phyloP scores from a whole-genome alignment of 2,113 vertebrate genomes.

The Amia ocellicauda region DNA sequence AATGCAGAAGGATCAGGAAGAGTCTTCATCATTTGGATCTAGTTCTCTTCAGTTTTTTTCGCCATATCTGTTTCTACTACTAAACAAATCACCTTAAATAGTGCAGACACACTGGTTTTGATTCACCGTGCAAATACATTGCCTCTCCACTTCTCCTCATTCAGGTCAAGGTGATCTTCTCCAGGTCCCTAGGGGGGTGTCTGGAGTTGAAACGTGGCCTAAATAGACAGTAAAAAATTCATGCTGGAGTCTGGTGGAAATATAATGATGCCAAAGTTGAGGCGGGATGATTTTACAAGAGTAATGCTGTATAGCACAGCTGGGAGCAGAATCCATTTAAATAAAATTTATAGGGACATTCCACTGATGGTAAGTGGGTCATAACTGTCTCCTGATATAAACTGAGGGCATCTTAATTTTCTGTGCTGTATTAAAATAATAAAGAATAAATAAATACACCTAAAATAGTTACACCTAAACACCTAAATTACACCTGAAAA shows the following conservation, averaged over 20 bases:
- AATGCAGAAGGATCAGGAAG: too few relatives aligned
- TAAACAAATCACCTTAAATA: too few relatives aligned
- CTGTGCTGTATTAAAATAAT: not conserved
- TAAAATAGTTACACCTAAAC: not conserved
- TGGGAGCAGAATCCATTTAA: constrained; percentile 3
- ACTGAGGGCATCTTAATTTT: not conserved
- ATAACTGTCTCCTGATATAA: not conserved
- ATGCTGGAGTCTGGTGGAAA: not conserved
- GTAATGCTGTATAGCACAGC: not conserved
- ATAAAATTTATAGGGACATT: not conserved
- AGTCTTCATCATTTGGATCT: too few relatives aligned
- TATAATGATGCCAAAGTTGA: not conserved
- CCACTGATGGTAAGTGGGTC: not conserved
- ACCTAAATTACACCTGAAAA: too few relatives aligned
- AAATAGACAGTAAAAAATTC: not conserved
- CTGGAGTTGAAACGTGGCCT: not conserved
- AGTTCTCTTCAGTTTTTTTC: too few relatives aligned
- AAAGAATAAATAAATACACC: too few relatives aligned
- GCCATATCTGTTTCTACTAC: too few relatives aligned
- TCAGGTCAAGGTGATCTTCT: too few relatives aligned
- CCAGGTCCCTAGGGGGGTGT: too few relatives aligned
- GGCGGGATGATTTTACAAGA: not conserved
- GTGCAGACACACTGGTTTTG: too few relatives aligned
- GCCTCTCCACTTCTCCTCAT: too few relatives aligned
- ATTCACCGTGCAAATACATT: too few relatives aligned